Conservation (phyloP, 2,797 vertebrate species). For the Melanotaenia parkinsoni region DNA sequence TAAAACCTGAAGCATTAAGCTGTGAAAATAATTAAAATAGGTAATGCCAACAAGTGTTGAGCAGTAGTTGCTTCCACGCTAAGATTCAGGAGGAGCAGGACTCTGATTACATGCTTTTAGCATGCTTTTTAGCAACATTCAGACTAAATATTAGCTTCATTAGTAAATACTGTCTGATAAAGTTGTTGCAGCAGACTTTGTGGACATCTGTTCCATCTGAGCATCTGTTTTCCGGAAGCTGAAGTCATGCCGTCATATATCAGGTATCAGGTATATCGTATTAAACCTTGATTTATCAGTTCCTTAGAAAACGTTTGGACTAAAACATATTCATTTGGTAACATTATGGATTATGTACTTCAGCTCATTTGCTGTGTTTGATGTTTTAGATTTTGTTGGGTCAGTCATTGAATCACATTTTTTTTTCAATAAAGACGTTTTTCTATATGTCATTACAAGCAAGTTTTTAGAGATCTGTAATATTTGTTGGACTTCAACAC, state of each 20-base stretch:
- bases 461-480: background rate
- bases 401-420: no score
- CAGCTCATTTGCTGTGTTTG: no score
- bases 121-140: background rate
- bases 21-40: background rate
- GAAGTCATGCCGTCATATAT: background rate
- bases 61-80: background rate
- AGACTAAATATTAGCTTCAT: background rate
- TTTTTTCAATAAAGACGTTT: no score
- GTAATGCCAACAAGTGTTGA: background rate
- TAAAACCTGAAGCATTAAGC: background rate
- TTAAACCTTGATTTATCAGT: background rate
- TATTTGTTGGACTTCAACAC: background rate
- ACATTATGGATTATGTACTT: no score
- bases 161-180: background rate
- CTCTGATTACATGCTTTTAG: background rate
- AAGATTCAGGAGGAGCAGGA: background rate
- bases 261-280: background rate
- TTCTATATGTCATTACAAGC: no score
- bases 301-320: background rate
- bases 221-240: background rate
- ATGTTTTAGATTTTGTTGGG: no score
- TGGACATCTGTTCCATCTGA: background rate
- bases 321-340: no score
- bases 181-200: background rate